These are phyloP conservation scores for Poeciliopsis prolifica DNA, from an alignment of 2,113 vertebrate species.

Conservation along the genomic window DNA sequence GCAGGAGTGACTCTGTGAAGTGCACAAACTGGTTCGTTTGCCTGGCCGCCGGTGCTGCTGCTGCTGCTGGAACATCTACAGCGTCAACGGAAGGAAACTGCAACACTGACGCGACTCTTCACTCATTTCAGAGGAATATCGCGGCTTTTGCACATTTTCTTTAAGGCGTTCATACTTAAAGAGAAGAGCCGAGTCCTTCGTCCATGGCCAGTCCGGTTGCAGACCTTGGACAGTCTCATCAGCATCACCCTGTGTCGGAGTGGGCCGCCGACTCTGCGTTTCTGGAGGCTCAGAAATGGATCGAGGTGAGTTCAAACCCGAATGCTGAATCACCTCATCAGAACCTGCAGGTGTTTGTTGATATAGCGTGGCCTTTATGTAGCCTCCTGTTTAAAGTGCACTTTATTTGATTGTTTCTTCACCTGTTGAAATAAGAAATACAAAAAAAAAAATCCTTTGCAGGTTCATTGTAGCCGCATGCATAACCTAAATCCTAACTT, in stretches of 20 bases:
- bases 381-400: neutral
- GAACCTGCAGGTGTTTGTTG: constrained; percentile 29
- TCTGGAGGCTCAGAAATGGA: constrained; percentile 93
- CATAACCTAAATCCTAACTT: neutral
- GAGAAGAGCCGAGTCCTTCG: constrained; percentile 42
- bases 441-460: neutral
- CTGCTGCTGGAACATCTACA: constrained; percentile 42
- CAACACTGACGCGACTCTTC: neutral
- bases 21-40: constrained; percentile 44
- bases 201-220: constrained; percentile 89
- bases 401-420: constrained; percentile 44
- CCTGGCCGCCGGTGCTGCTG: constrained; percentile 32
- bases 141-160: constrained; percentile 5
- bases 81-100: neutral
- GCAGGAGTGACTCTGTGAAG: constrained; percentile 39
- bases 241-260: constrained; percentile 77
- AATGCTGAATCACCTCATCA: neutral
- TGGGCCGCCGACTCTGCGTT: constrained; percentile 84
- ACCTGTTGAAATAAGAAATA: constrained; percentile 68
- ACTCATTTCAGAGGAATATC: constrained; percentile 31
- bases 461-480: neutral
- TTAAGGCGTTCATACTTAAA: constrained; percentile 10
- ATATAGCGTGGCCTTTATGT: constrained; percentile 7
- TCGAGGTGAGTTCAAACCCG: constrained; percentile 84
- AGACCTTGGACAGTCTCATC: constrained; percentile 79